phyloP scores from a whole-genome alignment of 2,797 vertebrate species.

The Labeo calbasu region DNA sequence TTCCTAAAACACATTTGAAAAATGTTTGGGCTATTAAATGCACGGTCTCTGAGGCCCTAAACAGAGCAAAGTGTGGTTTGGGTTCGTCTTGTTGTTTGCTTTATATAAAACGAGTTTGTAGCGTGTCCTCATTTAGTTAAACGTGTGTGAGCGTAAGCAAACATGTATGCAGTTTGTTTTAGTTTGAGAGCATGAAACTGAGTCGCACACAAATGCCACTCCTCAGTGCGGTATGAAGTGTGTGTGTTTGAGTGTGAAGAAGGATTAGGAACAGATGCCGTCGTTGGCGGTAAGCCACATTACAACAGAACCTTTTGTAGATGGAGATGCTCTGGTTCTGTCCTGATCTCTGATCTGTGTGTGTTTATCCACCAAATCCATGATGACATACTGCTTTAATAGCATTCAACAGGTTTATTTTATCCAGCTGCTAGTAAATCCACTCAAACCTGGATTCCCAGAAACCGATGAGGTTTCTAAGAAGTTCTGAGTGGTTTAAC shows the following conservation, averaged over 20 bases:
- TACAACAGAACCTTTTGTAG: neutral
- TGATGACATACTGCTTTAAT: neutral
- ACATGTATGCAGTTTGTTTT: conserved; percentile 27
- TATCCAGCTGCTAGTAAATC: neutral
- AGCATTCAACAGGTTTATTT: conserved; percentile 12
- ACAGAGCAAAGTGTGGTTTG: neutral
- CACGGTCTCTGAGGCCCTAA: neutral
- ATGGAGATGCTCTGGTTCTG: neutral
- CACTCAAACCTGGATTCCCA: neutral
- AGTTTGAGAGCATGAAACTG: conserved; percentile 28
- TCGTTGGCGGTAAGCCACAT: conserved; percentile 37
- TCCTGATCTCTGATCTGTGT: conserved; percentile 1
- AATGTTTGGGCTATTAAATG: neutral
- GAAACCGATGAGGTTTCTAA: neutral
- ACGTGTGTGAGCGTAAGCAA: conserved; percentile 42
- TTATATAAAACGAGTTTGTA: neutral
- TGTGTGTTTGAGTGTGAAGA: neutral
- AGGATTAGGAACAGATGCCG: conserved; percentile 52
- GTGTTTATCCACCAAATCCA: neutral
- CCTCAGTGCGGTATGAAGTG: conserved; percentile 32
- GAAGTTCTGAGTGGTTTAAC: neutral
- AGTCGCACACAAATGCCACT: conserved; percentile 13
- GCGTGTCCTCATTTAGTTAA: neutral
- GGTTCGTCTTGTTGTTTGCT: neutral
- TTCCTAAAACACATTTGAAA: neutral